These are phyloP conservation scores for Automeris io DNA, from an alignment of 2,888 invertebrate species.

Conservation along the genomic window DNA sequence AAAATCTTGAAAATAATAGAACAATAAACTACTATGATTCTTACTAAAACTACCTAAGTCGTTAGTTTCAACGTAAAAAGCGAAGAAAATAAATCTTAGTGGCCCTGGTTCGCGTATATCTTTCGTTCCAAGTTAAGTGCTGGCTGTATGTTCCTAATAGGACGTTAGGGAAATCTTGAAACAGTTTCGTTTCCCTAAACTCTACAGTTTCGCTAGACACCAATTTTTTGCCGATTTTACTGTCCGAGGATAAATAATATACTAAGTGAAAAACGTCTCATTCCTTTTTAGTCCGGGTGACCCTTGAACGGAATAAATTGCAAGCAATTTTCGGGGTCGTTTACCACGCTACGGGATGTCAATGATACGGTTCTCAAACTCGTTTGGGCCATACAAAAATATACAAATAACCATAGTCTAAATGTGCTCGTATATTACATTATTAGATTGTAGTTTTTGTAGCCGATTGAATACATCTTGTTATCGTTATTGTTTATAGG, in stretches of 20 bases:
- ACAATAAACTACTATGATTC: too few relatives aligned
- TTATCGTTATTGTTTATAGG: too few relatives aligned
- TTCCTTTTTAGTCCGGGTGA: slow-evolving; percentile 63
- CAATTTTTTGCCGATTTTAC: slow-evolving; percentile 34
- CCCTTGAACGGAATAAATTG: slow-evolving; percentile 70
- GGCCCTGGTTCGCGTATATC: slow-evolving; percentile 26
- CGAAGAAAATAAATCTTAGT: slow-evolving; percentile 20
- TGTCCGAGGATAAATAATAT: slow-evolving; percentile 58
- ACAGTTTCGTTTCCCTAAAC: slow-evolving; percentile 22
- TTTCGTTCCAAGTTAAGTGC: slow-evolving; percentile 23
- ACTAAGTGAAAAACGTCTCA: slow-evolving; percentile 64
- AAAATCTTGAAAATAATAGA: too few relatives aligned
- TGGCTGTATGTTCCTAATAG: slow-evolving; percentile 29
- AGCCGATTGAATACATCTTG: too few relatives aligned
- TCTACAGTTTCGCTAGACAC: slow-evolving; percentile 24
- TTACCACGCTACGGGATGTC: slow-evolving; percentile 61
- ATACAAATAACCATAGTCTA: too few relatives aligned
- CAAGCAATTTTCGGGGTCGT: slow-evolving; percentile 66
- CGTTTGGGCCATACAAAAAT: slow-evolving; percentile 15
- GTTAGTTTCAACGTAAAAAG: too few relatives aligned
- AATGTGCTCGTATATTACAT: too few relatives aligned
- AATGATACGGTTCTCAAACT: slow-evolving; percentile 56
- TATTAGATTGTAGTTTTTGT: too few relatives aligned
- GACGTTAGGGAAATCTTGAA: slow-evolving; percentile 30
- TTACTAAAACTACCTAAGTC: too few relatives aligned